phyloP scores from a whole-genome alignment of 2,113 vertebrate species.

The Prietella phreatophila region DNA sequence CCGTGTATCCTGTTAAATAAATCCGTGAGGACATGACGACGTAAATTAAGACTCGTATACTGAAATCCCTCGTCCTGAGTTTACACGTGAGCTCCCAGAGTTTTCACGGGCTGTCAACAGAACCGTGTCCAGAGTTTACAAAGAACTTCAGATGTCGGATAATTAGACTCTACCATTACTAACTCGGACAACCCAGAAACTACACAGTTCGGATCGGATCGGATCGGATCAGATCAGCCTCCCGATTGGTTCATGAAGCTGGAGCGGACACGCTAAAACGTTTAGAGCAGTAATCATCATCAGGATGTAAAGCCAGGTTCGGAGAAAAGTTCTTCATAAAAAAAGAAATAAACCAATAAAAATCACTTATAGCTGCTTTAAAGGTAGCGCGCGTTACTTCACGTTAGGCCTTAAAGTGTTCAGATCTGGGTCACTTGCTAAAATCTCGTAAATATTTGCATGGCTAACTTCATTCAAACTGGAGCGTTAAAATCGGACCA shows the following conservation, averaged over 20 bases:
- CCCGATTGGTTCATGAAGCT: not conserved
- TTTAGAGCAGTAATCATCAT: not conserved
- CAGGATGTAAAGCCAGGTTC: not conserved
- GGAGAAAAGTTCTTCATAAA: not conserved
- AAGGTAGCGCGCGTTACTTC: not conserved
- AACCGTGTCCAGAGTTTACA: no score
- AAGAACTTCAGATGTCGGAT: no score
- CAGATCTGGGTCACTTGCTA: not conserved
- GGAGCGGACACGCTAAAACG: not conserved
- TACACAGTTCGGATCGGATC: no score
- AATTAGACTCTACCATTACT: no score
- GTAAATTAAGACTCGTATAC: not conserved
- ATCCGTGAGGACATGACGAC: not conserved
- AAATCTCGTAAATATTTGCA: not conserved
- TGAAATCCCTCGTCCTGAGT: not conserved
- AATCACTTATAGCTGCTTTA: conserved; percentile 10
- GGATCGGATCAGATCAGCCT: not conserved
- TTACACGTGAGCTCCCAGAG: not conserved
- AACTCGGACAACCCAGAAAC: not conserved
- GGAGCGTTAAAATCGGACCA: not conserved
- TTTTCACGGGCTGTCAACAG: no score
- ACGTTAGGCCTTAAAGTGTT: not conserved
- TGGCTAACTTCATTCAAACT: not conserved
- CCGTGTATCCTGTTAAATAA: not conserved
- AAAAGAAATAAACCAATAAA: not conserved